phyloP scores from a whole-genome alignment of 2,113 vertebrate species.

The Elaphurus davidianus region DNA sequence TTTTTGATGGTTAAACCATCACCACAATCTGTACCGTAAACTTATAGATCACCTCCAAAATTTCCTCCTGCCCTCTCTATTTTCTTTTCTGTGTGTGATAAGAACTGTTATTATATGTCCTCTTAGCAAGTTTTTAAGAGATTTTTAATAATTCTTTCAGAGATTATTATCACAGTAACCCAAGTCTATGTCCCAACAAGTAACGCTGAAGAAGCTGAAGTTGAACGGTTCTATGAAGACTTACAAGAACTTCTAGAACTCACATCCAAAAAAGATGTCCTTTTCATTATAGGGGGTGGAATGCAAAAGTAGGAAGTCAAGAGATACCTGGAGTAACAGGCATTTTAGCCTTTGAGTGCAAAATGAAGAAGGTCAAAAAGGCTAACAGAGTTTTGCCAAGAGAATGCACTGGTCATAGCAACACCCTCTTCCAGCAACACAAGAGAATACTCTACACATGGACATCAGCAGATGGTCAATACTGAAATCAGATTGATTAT shows the following conservation, averaged over 20 bases:
- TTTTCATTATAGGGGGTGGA: neutral
- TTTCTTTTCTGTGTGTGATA: neutral
- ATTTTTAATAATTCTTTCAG: neutral
- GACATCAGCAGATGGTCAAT: neutral
- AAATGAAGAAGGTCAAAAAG: neutral
- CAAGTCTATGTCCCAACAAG: neutral
- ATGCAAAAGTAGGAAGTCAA: neutral
- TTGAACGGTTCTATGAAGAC: neutral
- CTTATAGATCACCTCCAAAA: neutral
- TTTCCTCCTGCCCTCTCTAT: neutral
- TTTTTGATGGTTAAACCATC: neutral
- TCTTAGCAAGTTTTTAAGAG: neutral
- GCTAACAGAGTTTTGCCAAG: neutral
- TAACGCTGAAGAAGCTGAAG: neutral
- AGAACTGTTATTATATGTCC: neutral
- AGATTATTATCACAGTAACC: neutral
- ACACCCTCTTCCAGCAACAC: neutral
- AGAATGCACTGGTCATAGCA: neutral
- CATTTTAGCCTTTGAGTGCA: neutral
- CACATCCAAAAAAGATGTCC: neutral
- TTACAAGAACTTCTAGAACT: neutral
- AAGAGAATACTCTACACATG: neutral
- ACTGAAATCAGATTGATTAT: neutral
- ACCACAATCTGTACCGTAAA: neutral
- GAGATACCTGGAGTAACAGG: neutral